Base-by-base conservation (phyloP, 2,888 invertebrate species). In the Campaea margaritaria region DNA sequence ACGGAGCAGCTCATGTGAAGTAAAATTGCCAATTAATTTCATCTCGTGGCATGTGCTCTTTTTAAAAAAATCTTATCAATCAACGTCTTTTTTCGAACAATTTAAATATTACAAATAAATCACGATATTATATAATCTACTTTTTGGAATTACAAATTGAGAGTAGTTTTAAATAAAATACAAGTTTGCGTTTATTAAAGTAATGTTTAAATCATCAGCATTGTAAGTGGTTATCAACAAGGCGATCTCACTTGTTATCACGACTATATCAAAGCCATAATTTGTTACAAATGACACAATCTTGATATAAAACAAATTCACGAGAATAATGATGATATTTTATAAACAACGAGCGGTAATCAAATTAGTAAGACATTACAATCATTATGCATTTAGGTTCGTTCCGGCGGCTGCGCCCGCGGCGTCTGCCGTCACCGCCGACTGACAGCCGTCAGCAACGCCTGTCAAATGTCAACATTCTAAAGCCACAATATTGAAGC, bases 391-490 rank as follows among this genome's bases (percentile, higher is more conserved):
- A 57, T 54, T 57, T 60, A 55, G 51, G 58, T 44, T 58, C 69
- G 74, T 65, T 69, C 70, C 69, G 69, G 64, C 65, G 62, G 57
- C 54, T 62, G 64, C 69, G 69, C 64, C 65, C 65, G 66, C 70
- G 58, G 59, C 64, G 68, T 55, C 67, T 58, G 42, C 58, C 53
- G 62, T 57, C 61, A 62, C 63, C 58, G 58, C 67, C 65, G 58
- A 68, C 75, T 66, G 69, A 70, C 74, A 75, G 49, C 68, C 66
- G 86, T 89, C 89, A 84, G 87, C 78, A 79, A 87, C 89, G 91
- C 86, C 81, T 89, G 90, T 91, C 91, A 92, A 86, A 85, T 81
- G 86, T 83, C 85, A 84, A 79, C 85, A 67, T 78, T 87, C 80
- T 83, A 85, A 83, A 87, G 83, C 83, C 81, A 81, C 83, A 82